Percentiles rank a stretch among this genome's conserved stretches.
Evolutionary conservation across 2,797 vertebrate genomes (phyloP).

Genomic region (Chaunax sp.): DNA sequence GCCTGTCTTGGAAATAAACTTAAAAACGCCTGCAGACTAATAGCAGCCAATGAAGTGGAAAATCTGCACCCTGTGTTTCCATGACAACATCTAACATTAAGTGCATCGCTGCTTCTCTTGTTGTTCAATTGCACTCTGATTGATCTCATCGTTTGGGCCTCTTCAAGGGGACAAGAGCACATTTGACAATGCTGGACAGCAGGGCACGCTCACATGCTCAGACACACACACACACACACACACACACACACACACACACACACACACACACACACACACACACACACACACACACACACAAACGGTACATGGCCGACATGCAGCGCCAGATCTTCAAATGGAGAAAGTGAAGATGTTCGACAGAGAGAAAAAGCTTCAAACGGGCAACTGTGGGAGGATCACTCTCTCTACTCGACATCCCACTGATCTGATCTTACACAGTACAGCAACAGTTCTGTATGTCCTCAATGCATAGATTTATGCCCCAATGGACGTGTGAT

Average conservation of each 20-base stretch:
- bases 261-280: constrained; percentile 2
- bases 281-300: constrained; percentile 3
- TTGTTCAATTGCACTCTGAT: constrained; percentile 62
- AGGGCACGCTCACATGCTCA: constrained; percentile 13
- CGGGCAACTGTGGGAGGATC: constrained; percentile 28
- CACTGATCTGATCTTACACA: constrained; percentile 44
- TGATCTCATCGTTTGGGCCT: constrained; percentile 62
- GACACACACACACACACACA: constrained; percentile 1
- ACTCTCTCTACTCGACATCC: constrained; percentile 24
- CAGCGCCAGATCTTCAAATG: constrained; percentile 38
- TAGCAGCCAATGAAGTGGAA: constrained; percentile 63
- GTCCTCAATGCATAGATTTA: constrained; percentile 8
- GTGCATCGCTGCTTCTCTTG: constrained; percentile 51
- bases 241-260: constrained; percentile 12
- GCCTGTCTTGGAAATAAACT: constrained; percentile 54
- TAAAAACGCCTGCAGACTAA: constrained; percentile 44
- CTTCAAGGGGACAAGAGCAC: constrained; percentile 66
- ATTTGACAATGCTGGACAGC: constrained; percentile 70
- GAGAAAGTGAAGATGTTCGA: constrained; percentile 27
- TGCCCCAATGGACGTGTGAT: not conserved
- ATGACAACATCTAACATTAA: constrained; percentile 77
- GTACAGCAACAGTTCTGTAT: constrained; percentile 21
- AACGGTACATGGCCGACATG: constrained; percentile 18
- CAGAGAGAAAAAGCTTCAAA: constrained; percentile 48
- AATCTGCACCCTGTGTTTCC: constrained; percentile 69